phyloP scores from a whole-genome alignment of 2,888 invertebrate species.

The Parascotia fuliginaria region DNA sequence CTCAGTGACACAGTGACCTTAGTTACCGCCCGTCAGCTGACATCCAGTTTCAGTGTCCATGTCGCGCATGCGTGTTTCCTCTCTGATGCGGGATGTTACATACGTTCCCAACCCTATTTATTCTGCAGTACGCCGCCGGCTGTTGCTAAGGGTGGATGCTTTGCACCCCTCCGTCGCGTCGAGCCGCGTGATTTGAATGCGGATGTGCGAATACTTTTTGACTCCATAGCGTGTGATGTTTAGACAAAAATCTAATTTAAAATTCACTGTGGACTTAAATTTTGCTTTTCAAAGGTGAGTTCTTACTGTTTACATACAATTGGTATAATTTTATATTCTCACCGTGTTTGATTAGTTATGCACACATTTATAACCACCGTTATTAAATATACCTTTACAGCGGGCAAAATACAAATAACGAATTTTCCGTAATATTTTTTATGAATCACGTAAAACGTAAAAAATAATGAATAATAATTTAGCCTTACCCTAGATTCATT shows the following conservation, averaged over 20 bases:
- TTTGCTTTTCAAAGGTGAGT: conserved; percentile 27
- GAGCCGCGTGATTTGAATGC: conserved; percentile 40
- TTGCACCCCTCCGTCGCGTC: conserved; percentile 26
- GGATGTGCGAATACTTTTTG: conserved; percentile 34
- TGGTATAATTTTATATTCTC: conserved; percentile 3
- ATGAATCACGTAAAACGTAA: too few relatives aligned
- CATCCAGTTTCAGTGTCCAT: conserved; percentile 54
- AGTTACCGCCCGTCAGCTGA: conserved; percentile 76
- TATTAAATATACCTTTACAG: not conserved
- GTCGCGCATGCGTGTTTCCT: conserved; percentile 64
- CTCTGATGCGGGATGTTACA: conserved; percentile 68
- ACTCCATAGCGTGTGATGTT: conserved; percentile 35
- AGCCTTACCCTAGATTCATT: not conserved
- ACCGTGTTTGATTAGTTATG: conserved; percentile 9
- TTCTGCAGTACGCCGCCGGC: conserved; percentile 68
- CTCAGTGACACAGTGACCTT: conserved; percentile 78
- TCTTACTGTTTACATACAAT: conserved; percentile 14
- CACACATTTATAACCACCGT: conserved; percentile 8
- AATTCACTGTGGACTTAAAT: conserved; percentile 29
- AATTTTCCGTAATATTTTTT: conserved; percentile 1
- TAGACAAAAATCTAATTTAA: conserved; percentile 22
- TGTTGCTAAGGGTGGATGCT: conserved; percentile 48
- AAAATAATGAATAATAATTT: not conserved
- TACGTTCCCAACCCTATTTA: conserved; percentile 54
- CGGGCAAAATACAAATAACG: not conserved